phyloP scores from a whole-genome alignment of 2,797 vertebrate species.

The Acipenser ruthenus region DNA sequence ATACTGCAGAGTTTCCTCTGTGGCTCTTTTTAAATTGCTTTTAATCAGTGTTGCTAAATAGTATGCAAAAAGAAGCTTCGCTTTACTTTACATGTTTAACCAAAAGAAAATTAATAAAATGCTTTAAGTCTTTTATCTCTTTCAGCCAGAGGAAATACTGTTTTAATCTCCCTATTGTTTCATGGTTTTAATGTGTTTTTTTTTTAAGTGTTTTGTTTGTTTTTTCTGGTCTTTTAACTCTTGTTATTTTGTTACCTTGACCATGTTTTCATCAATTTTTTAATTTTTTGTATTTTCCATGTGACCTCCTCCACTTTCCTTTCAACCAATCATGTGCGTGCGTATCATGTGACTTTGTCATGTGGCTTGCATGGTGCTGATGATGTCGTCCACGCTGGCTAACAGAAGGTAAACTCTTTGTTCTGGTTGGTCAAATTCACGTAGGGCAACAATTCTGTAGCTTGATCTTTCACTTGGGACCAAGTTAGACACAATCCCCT shows the following conservation, averaged over 20 bases:
- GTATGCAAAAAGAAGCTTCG: slow-evolving; percentile 7
- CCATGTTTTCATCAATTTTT: slow-evolving; percentile 86
- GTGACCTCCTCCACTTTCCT: slow-evolving; percentile 81
- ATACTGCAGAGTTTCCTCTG: slow-evolving; percentile 27
- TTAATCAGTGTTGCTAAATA: slow-evolving; percentile 7
- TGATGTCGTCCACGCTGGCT: slow-evolving; percentile 80
- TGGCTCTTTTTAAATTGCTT: not conserved
- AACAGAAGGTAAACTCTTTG: slow-evolving; percentile 92
- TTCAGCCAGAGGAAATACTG: slow-evolving; percentile 35
- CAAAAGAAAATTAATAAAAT: slow-evolving; percentile 13
- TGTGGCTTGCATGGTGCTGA: slow-evolving; percentile 93
- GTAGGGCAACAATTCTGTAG: slow-evolving; percentile 26
- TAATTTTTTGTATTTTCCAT: slow-evolving; percentile 92
- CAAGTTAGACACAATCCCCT: not conserved
- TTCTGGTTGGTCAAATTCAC: slow-evolving; percentile 59
- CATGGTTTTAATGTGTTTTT: slow-evolving; percentile 27
- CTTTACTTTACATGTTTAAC: slow-evolving; percentile 9
- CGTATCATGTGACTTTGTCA: slow-evolving; percentile 93
- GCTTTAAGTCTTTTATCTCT: slow-evolving; percentile 19
- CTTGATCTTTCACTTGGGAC: not conserved
- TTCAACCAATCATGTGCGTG: slow-evolving; percentile 88
- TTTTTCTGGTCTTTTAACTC: slow-evolving; percentile 60
- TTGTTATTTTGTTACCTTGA: slow-evolving; percentile 67
- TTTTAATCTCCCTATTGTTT: slow-evolving; percentile 28
- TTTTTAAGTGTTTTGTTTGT: slow-evolving; percentile 39